A percentile compares a stretch with the other conserved stretches of the same genome.
phyloP scores from a whole-genome alignment of 2,113 vertebrate species.

The Pollimyrus isidori region DNA sequence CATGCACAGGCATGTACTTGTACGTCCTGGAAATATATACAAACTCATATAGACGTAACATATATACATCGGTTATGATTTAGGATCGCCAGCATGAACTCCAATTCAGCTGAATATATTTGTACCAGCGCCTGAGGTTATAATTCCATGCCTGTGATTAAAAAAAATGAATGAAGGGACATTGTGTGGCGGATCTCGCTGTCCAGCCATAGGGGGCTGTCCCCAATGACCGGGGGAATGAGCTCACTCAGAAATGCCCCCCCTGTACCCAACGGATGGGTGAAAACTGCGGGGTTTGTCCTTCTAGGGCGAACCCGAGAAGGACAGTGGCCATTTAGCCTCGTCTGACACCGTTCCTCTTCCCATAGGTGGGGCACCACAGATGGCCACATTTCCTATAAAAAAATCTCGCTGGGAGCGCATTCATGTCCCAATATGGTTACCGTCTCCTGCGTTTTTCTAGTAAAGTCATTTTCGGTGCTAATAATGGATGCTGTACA shows the following conservation, averaged over 20 bases:
- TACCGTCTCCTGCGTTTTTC: background rate
- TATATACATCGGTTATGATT: background rate
- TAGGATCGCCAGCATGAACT: background rate
- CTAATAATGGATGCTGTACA: background rate
- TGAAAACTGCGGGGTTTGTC: constrained; percentile 3
- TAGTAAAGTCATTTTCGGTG: background rate
- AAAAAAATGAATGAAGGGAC: background rate
- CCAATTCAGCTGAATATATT: constrained; percentile 1
- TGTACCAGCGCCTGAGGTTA: background rate
- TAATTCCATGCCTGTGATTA: background rate
- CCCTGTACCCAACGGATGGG: background rate
- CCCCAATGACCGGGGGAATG: background rate
- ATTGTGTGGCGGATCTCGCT: background rate
- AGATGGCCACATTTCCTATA: background rate
- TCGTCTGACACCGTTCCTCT: background rate
- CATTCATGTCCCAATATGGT: constrained; percentile 4
- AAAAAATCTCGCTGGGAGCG: constrained; percentile 3
- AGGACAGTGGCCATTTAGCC: constrained; percentile 10
- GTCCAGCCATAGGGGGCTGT: constrained; percentile 6
- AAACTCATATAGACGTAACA: background rate
- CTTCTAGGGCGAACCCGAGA: background rate
- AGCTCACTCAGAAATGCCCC: background rate
- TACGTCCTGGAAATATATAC: background rate
- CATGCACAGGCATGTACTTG: background rate
- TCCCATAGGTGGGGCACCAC: constrained; percentile 6